Evolutionary conservation across 2,797 vertebrate species (phyloP), one percentile per base, ranked within the genome.

Genomic region (Borostomias antarcticus): DNA sequence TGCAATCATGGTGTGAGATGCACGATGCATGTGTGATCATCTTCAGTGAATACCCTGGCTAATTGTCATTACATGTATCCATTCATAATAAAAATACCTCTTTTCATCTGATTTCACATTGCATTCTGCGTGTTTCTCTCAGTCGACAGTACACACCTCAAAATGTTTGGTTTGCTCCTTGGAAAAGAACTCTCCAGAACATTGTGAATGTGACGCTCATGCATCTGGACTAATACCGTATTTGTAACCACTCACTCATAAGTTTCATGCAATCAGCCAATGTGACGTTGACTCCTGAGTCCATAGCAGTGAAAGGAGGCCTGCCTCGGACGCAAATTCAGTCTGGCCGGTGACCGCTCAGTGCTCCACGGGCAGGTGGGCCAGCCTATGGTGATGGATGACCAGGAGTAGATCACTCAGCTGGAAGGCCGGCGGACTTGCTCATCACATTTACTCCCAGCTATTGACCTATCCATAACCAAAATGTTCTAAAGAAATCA

Each of bases 271-370:
- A 37, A 37, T 37, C 7, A 8, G 35, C 35, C 1, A 37, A 1
- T 8, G 35, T 37, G 13, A 37, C 45, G 3, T 48, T 48, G 4
- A 21, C n/a, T n/a, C 45, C 4, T 5, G 15, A 50, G 2, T 21
- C 48, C 21, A 50, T 37, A 54, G 70, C 75, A 74, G 83, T 79
- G 72, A 80, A 79, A 85, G 75, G 79, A 85, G 73, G 75, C 59
- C 68, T 59, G 25, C 28, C 13, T 23, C 72, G 72, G 64, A 66
- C 69, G 70, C 64, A 56, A 52, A 32, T 40, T 61, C 33, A 10
- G 59, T 78, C 69, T 77, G 80, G 78, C 58, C 64, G 60, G 62
- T 63, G 80, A 61, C 68, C 65, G 64, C 61, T 48, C 0, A 60
- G 56, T 59, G 68, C 45, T 57, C 56, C 67, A 54, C 17, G 70